phyloP scores from a whole-genome alignment of 2,113 vertebrate genomes.

The Siniperca chuatsi region DNA sequence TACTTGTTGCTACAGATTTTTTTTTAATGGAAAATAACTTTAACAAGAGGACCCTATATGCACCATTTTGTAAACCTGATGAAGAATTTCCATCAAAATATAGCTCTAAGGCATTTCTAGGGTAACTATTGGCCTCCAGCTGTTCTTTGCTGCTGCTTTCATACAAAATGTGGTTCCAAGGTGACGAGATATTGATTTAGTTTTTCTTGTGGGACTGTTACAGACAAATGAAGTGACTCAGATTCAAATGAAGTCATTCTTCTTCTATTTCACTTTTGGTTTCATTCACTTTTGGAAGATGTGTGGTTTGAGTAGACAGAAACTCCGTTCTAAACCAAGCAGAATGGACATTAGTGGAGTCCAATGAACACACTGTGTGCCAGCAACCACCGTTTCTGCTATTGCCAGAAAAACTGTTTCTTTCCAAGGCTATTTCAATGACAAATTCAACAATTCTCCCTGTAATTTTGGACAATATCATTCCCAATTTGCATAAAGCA shows the following conservation, averaged over 20 bases:
- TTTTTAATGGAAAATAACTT: no score
- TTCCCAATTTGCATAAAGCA: constrained; percentile 65
- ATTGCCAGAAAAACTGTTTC: constrained; percentile 59
- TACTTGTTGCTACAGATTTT: no score
- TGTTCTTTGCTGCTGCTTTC: background rate
- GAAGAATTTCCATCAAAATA: background rate
- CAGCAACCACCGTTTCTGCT: constrained; percentile 51
- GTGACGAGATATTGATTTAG: background rate
- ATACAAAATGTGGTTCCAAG: background rate
- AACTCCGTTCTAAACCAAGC: constrained; percentile 39
- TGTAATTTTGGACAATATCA: constrained; percentile 63
- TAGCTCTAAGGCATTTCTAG: background rate
- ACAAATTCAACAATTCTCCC: constrained; percentile 62
- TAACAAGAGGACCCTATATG: background rate
- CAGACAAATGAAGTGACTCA: background rate
- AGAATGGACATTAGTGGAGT: constrained; percentile 48
- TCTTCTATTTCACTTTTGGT: constrained; percentile 24
- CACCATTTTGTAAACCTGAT: background rate
- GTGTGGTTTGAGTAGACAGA: constrained; percentile 36
- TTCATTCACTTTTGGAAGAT: constrained; percentile 28
- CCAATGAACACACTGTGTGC: constrained; percentile 35
- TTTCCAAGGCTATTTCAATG: constrained; percentile 59
- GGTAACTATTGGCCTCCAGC: background rate
- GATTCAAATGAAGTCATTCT: constrained; percentile 21
- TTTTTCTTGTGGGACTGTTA: background rate